Percentiles rank a stretch among this genome's conserved stretches.
These are phyloP conservation scores for Aphidoletes aphidimyza DNA, from an alignment of 2,888 invertebrate genomes.

Conservation along the genomic window DNA sequence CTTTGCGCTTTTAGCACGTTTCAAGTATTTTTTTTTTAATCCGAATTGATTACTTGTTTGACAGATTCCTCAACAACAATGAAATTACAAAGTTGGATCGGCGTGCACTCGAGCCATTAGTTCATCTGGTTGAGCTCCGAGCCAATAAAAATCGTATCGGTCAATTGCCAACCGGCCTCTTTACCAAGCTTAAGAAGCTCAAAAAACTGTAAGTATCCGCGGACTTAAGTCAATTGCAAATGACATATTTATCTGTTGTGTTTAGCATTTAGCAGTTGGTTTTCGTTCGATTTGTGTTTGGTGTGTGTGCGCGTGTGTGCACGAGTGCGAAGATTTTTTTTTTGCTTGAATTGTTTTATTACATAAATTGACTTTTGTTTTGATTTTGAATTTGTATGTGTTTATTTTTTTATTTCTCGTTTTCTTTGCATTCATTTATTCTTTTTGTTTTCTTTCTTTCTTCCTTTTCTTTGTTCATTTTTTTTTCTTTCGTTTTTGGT, in stretches of 20 bases:
- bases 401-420: not conserved
- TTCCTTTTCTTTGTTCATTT: not conserved
- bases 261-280: too few species aligned
- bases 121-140: constrained; percentile 77
- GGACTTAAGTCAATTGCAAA: not conserved
- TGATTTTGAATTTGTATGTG: not conserved
- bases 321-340: not conserved
- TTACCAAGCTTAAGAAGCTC: constrained; percentile 68
- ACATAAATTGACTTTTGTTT: not conserved
- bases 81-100: constrained; percentile 77
- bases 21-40: not conserved
- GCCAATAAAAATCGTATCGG: constrained; percentile 81
- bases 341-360: not conserved
- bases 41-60: constrained; percentile 58
- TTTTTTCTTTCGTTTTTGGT: not conserved
- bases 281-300: too few species aligned
- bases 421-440: constrained; percentile 20
- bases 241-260: too few species aligned
- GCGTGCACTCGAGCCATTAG: constrained; percentile 78
- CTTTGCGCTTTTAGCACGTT: too few species aligned
- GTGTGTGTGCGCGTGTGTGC: too few species aligned
- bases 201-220: constrained; percentile 58
- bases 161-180: constrained; percentile 78
- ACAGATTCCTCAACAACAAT: constrained; percentile 78
- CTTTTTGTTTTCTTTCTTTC: not conserved